Conservation (phyloP, 53 echinoderm and acorn worm genomes). For the Glandiceps talaboti region DNA sequence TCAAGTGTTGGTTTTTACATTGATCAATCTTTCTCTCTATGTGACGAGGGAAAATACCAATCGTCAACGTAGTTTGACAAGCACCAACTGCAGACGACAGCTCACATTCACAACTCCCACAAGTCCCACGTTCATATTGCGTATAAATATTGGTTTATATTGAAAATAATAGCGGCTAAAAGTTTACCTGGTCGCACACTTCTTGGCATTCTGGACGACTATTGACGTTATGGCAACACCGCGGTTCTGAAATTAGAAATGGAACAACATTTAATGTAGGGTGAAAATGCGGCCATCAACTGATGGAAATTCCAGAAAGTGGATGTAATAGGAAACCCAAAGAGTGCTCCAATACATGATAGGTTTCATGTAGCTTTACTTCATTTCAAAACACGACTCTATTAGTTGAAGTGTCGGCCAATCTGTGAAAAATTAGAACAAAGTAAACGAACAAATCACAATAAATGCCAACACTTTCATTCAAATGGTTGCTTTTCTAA, state of each 20-base stretch:
- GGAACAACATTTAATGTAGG: no score
- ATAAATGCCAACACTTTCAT: background rate
- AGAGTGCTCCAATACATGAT: background rate
- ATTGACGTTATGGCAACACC: constrained; percentile 62
- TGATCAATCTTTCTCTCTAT: no score
- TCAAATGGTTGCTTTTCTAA: background rate
- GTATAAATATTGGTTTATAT: no score
- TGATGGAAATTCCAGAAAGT: background rate
- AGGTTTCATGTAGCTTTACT: background rate
- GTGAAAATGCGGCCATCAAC: background rate
- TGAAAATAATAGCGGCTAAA: no score
- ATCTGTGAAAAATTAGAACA: background rate
- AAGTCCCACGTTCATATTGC: no score
- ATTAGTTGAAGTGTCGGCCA: background rate
- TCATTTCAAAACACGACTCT: background rate
- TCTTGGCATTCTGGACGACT: constrained; percentile 53
- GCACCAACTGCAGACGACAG: no score
- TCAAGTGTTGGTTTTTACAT: no score
- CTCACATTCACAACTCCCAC: no score
- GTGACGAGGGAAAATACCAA: no score
- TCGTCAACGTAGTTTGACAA: no score
- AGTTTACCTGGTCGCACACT: constrained; percentile 58
- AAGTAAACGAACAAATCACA: background rate
- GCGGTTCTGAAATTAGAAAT: constrained; percentile 46
- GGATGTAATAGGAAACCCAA: background rate